phyloP scores from a whole-genome alignment of 2,888 invertebrate species.

The Anodontia alba region DNA sequence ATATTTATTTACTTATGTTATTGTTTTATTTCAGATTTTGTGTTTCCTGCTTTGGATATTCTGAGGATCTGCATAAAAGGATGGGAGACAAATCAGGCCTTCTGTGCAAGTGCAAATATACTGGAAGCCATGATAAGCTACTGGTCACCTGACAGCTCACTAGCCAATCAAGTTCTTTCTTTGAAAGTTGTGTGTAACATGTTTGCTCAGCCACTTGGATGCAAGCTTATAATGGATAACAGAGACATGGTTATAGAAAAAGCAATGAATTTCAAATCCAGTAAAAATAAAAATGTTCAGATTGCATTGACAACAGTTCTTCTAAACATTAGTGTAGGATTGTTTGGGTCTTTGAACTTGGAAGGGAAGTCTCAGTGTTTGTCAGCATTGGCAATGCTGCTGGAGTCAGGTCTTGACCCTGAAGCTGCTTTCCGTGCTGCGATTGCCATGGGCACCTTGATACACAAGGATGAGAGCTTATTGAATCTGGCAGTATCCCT shows the following conservation, averaged over 20 bases:
- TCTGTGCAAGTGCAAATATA: constrained; percentile 85
- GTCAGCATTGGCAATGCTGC: constrained; percentile 62
- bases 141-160: constrained; percentile 71
- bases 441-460: constrained; percentile 91
- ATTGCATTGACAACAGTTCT: constrained; percentile 91
- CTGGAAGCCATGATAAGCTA: constrained; percentile 85
- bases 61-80: constrained; percentile 93
- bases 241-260: constrained; percentile 73
- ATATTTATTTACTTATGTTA: not conserved
- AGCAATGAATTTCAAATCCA: constrained; percentile 64
- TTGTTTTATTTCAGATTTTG: constrained; percentile 87
- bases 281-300: constrained; percentile 86
- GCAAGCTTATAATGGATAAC: constrained; percentile 69
- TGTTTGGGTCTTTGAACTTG: constrained; percentile 67
- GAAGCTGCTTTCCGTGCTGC: constrained; percentile 92
- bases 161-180: constrained; percentile 86
- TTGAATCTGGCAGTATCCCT: constrained; percentile 79
- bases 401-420: constrained; percentile 86
- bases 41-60: constrained; percentile 96
- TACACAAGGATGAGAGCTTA: constrained; percentile 81
- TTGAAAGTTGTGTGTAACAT: constrained; percentile 90
- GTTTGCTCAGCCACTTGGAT: constrained; percentile 88
- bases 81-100: constrained; percentile 87
- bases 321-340: constrained; percentile 89
- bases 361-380: constrained; percentile 79